A percentile compares a stretch with the other conserved stretches of the same genome.
Evolutionary conservation across 2,888 invertebrate species (phyloP).

Genomic region (Andrena fulva): DNA sequence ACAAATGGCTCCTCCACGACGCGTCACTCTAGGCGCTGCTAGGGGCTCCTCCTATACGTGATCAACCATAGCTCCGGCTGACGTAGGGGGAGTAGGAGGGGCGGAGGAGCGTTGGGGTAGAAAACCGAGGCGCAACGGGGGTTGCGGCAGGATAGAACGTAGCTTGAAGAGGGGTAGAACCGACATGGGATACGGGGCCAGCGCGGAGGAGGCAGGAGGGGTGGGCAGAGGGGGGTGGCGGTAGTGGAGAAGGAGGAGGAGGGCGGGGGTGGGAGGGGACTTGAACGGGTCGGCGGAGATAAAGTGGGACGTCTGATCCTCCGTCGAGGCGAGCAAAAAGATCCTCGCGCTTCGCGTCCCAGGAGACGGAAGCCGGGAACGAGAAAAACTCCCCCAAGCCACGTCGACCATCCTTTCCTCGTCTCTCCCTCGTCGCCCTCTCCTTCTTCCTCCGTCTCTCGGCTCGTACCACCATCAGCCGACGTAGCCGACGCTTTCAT

Average conservation of each 20-base stretch:
- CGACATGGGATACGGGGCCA: constrained; percentile 83
- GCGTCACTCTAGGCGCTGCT: constrained; percentile 86
- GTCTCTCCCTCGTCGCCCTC: constrained; percentile 23
- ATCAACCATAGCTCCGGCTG: constrained; percentile 80
- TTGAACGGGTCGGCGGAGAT: constrained; percentile 84
- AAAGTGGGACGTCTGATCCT: constrained; percentile 85
- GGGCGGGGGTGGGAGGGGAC: constrained; percentile 82
- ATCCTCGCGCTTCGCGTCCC: constrained; percentile 83
- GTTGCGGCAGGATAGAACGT: constrained; percentile 85
- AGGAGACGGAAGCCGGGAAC: constrained; percentile 81
- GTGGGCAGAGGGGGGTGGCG: constrained; percentile 81
- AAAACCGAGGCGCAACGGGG: constrained; percentile 82
- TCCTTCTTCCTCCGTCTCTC: constrained; percentile 86
- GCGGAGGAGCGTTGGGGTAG: constrained; percentile 81
- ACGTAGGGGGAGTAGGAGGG: constrained; percentile 61
- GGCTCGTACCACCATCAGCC: constrained; percentile 86
- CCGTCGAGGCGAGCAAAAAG: constrained; percentile 84
- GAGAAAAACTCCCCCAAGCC: constrained; percentile 85
- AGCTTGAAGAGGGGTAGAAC: constrained; percentile 78
- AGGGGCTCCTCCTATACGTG: constrained; percentile 83
- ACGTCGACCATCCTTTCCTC: constrained; percentile 85
- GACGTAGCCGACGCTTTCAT: constrained; percentile 78
- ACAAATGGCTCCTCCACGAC: constrained; percentile 85
- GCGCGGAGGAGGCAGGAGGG: constrained; percentile 82
- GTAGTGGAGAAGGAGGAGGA: constrained; percentile 80